Percentiles rank a stretch among this genome's conserved stretches.
Conservation (phyloP, 92 coral and sea anemone species). For the Hydrozoanthus gracilis region DNA sequence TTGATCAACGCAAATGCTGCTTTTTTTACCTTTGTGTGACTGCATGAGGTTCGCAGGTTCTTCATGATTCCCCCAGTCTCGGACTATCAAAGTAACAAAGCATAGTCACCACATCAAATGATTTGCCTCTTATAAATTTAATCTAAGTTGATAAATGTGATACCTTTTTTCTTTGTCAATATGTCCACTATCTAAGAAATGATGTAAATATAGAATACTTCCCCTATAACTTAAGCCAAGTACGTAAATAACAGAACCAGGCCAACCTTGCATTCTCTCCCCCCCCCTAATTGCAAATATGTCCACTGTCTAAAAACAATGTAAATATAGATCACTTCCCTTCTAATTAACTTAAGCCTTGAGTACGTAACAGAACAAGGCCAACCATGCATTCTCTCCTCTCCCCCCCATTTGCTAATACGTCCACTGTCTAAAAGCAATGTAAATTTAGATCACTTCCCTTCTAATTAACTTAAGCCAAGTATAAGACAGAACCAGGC, state of each 20-base stretch:
- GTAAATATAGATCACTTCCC: no score
- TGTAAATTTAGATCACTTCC: no score
- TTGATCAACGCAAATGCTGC: neutral
- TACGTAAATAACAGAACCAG: no score
- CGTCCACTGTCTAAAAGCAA: neutral
- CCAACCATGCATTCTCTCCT: neutral
- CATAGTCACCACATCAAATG: neutral
- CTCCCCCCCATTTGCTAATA: neutral
- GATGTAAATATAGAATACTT: no score
- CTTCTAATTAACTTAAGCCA: no score
- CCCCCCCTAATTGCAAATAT: no score
- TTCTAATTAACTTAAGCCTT: no score
- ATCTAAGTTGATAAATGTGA: neutral
- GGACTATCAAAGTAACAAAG: constrained; percentile 64
- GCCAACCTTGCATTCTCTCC: no score
- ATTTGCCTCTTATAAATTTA: neutral
- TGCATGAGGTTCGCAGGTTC: constrained; percentile 86
- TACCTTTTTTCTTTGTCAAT: no score
- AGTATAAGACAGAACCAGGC: no score
- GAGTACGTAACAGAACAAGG: neutral
- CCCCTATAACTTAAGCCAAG: no score
- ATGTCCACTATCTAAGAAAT: no score
- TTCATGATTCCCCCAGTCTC: constrained; percentile 99
- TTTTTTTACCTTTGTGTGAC: constrained; percentile 82
- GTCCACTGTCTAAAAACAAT: neutral